phyloP scores from a whole-genome alignment of 2,888 invertebrate genomes.

The Teleiodes luculella region DNA sequence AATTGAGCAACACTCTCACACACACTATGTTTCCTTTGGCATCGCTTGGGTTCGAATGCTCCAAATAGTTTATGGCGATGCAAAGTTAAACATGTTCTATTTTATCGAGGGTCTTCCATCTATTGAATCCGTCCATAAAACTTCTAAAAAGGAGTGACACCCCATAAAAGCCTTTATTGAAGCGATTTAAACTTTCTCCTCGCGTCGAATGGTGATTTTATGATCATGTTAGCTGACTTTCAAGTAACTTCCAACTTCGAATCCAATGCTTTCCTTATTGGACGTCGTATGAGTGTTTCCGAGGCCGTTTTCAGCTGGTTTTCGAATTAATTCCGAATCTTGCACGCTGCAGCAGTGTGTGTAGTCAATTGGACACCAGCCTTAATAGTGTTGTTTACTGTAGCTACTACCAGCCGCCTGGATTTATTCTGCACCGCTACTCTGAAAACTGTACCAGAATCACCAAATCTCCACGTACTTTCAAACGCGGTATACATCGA shows the following conservation, averaged over 20 bases:
- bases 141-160: neutral
- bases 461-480: neutral
- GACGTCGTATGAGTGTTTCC: neutral
- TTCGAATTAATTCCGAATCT: neutral
- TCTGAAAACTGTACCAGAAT: slow-evolving; percentile 5
- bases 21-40: neutral
- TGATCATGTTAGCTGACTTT: neutral
- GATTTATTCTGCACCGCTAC: slow-evolving; percentile 42
- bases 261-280: neutral
- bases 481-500: slow-evolving; percentile 17
- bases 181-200: neutral
- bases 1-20: neutral
- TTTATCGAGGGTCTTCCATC: no score
- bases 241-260: neutral
- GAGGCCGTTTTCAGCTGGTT: neutral
- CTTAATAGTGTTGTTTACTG: slow-evolving; percentile 63
- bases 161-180: neutral
- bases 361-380: slow-evolving; percentile 43
- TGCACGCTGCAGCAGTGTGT: neutral
- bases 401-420: slow-evolving; percentile 42
- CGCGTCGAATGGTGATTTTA: neutral
- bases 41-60: neutral
- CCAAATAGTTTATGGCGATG: neutral
- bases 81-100: no score
- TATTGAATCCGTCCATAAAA: neutral